Conservation (phyloP, 2,113 vertebrate genomes). For the Peromyscus polionotus region DNA sequence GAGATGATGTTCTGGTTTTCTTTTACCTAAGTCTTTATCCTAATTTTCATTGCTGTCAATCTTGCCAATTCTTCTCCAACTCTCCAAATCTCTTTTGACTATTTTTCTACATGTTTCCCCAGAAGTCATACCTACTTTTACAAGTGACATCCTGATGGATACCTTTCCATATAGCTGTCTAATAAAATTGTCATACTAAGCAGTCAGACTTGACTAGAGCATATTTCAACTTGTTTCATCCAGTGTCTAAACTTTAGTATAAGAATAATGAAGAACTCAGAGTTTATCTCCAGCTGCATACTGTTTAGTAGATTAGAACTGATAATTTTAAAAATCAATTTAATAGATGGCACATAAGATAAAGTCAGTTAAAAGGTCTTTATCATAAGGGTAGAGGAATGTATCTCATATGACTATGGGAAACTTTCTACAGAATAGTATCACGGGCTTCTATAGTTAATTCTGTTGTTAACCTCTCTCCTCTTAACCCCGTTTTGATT, state of each 20-base stretch:
- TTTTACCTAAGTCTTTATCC: background rate
- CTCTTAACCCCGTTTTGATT: background rate
- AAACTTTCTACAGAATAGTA: background rate
- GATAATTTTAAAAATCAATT: background rate
- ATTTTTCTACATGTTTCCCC: background rate
- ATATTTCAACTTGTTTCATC: conserved; percentile 18
- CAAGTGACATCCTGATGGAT: background rate
- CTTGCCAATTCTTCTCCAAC: background rate
- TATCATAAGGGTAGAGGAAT: background rate
- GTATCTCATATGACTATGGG: background rate
- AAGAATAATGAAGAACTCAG: conserved; percentile 11
- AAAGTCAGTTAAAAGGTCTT: background rate
- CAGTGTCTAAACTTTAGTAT: background rate
- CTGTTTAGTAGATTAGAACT: background rate
- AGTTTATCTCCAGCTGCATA: background rate
- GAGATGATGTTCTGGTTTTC: conserved; percentile 6
- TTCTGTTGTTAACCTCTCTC: background rate
- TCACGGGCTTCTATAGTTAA: background rate
- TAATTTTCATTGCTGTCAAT: conserved; percentile 4
- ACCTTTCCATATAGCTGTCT: background rate
- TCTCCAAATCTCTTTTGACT: background rate
- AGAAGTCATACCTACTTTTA: conserved; percentile 19
- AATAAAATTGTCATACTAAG: conserved; percentile 3
- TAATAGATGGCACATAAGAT: background rate
- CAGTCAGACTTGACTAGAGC: background rate